These are phyloP conservation scores for Silvanus unidentatus DNA, from an alignment of 2,888 invertebrate species.

Conservation along the genomic window DNA sequence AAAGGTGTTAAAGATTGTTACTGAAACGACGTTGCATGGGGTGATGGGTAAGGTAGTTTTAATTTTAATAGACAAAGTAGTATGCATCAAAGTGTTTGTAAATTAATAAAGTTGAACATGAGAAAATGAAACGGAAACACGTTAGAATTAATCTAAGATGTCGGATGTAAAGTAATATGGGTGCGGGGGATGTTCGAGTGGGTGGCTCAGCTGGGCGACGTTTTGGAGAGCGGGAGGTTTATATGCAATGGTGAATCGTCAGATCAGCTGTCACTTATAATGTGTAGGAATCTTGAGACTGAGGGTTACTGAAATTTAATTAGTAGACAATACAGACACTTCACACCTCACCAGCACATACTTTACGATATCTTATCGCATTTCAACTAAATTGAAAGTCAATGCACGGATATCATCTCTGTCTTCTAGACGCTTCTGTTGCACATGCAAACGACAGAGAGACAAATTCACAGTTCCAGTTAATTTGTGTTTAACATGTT, in stretches of 20 bases:
- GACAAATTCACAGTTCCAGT: constrained; percentile 1
- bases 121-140: constrained; percentile 25
- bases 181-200: constrained; percentile 7
- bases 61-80: constrained; percentile 8
- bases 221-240: background rate
- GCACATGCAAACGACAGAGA: constrained; percentile 5
- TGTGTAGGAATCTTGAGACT: constrained; percentile 37
- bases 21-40: background rate
- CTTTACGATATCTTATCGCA: constrained; percentile 43
- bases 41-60: background rate
- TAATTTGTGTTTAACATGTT: constrained; percentile 6
- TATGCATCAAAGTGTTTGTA: constrained; percentile 13
- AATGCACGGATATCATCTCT: constrained; percentile 13
- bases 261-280: constrained; percentile 41
- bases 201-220: constrained; percentile 1
- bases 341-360: constrained; percentile 40
- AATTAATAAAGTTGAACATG: constrained; percentile 19
- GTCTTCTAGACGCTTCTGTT: background rate
- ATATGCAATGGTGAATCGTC: constrained; percentile 21
- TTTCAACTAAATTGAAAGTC: constrained; percentile 28
- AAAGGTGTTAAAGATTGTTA: background rate
- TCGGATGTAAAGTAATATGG: constrained; percentile 29
- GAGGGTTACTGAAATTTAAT: constrained; percentile 43
- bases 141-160: constrained; percentile 27
- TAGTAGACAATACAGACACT: constrained; percentile 42